Base-by-base conservation (phyloP, 1,140 invertebrate genomes). In the Parasteatoda tepidariorum region DNA sequence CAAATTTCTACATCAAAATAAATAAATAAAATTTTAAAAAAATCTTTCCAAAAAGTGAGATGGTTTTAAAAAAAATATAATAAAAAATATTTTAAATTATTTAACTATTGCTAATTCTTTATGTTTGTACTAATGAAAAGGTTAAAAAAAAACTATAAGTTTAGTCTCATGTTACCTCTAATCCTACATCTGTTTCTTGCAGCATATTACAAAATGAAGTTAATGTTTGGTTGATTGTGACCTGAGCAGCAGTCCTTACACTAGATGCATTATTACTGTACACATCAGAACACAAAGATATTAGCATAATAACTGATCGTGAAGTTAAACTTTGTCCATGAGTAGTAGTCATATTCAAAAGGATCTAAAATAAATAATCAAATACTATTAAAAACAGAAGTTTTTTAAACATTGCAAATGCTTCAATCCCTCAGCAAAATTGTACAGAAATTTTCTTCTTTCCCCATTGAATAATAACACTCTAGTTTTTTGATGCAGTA, bases 321-420 rank as follows among this genome's bases (percentile, higher is more conserved):
- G 94, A 94, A 88, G 95, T 96, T 88, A 95, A 92, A 54, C 94
- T 95, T 91, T 94, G 95, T 33, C 94, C 93, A 15, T 93, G 92
- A 1, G 93, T 94, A 86, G 95, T 93, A 1, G 94, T 94, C 87
- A 96, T 92, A 86, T 94, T 94, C 2, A 96, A 90, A 68, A 96
- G 90, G 82, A 96, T 92, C 91, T 95, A 89, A 83, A 93, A 91
- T 85, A 91, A 91, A 87, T 91, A 11, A 84, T 59, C 62, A 54
- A 70, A 61, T 68, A 82, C 30, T 33, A 18, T 13, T 59, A 6
- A 54, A 33, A 71, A 76, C 26, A 6, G 34, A 71, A 0, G n/a
- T 59, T 59, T n/a, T 59, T 22, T 22, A 48, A 48, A 48, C 11
- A 48, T 13, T 0, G 11, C 11, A 9, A 13, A 9, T 48, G 41